Percentiles rank a stretch among this genome's conserved stretches.
phyloP scores from a whole-genome alignment of 2,113 vertebrate species.

The Ictalurus punctatus region DNA sequence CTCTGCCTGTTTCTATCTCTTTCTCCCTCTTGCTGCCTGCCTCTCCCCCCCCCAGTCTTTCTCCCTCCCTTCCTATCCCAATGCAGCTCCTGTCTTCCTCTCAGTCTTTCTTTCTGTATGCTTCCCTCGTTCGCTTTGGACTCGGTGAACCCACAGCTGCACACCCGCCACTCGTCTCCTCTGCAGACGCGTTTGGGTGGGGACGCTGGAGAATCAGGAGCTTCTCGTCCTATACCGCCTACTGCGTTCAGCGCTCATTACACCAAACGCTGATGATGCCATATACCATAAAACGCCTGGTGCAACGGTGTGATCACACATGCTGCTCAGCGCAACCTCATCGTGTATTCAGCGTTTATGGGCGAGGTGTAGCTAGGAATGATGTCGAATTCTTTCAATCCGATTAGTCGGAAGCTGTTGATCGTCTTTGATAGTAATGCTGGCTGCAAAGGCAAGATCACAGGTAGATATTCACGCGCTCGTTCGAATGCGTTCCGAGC shows the following conservation, averaged over 20 bases:
- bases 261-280: neutral
- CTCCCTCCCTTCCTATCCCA: conserved; percentile 32
- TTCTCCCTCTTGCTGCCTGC: neutral
- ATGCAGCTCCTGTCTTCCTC: conserved; percentile 46
- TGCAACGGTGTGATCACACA: conserved; percentile 16
- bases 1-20: conserved; percentile 1
- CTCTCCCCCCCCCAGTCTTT: neutral
- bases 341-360: neutral
- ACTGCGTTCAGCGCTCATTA: neutral
- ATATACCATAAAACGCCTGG: neutral
- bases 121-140: conserved; percentile 48
- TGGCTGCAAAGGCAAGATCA: neutral
- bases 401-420: neutral
- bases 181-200: conserved; percentile 49
- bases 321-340: neutral
- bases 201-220: conserved; percentile 34
- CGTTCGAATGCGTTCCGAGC: neutral
- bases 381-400: neutral
- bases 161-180: conserved; percentile 19
- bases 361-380: neutral
- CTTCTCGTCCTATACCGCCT: conserved; percentile 11
- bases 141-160: conserved; percentile 50
- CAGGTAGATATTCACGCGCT: neutral
- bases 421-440: neutral
- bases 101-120: conserved; percentile 42